Percentiles rank a stretch among this genome's conserved stretches.
Evolutionary conservation across 2,888 invertebrate species (phyloP).

Genomic region (Sphaeridia pumilis): DNA sequence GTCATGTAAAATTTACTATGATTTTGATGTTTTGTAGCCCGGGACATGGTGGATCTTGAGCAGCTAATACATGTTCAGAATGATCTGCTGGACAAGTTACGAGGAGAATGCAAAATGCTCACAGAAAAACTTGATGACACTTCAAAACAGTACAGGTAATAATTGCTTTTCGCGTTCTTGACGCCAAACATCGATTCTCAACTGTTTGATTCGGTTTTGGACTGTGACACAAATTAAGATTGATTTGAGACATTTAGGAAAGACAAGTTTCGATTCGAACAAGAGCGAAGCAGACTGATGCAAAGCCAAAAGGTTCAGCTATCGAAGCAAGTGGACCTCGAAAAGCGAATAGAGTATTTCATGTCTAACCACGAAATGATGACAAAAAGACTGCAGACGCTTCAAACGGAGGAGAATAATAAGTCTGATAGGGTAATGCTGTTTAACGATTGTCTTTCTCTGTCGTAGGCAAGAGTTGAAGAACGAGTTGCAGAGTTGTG

Average conservation of each 20-base stretch:
- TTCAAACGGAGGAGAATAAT: slow-evolving; percentile 32
- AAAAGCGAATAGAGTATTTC: slow-evolving; percentile 34
- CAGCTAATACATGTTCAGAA: slow-evolving; percentile 80
- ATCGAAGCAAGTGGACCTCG: slow-evolving; percentile 49
- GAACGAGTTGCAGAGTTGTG: slow-evolving; percentile 36
- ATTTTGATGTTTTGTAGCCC: slow-evolving; percentile 51
- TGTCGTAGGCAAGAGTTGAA: slow-evolving; percentile 33
- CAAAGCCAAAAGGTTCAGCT: slow-evolving; percentile 49
- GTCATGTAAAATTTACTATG: neutral
- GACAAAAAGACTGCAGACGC: slow-evolving; percentile 28
- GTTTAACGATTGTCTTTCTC: slow-evolving; percentile 4
- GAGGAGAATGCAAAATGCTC: slow-evolving; percentile 75
- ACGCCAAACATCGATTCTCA: neutral
- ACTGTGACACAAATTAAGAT: too few species aligned
- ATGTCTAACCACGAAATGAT: slow-evolving; percentile 32
- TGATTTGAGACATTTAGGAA: slow-evolving; percentile 44
- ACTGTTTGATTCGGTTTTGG: too few species aligned
- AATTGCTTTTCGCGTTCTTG: neutral
- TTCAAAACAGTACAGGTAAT: slow-evolving; percentile 76
- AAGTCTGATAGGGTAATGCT: slow-evolving; percentile 32
- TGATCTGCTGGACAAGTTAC: slow-evolving; percentile 84
- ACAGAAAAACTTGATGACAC: slow-evolving; percentile 82
- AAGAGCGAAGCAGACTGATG: slow-evolving; percentile 52
- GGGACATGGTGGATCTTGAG: slow-evolving; percentile 80
- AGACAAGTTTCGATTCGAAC: slow-evolving; percentile 50